Conservation (phyloP, 2,888 invertebrate genomes). For the Himalopsyche kuldschensis region DNA sequence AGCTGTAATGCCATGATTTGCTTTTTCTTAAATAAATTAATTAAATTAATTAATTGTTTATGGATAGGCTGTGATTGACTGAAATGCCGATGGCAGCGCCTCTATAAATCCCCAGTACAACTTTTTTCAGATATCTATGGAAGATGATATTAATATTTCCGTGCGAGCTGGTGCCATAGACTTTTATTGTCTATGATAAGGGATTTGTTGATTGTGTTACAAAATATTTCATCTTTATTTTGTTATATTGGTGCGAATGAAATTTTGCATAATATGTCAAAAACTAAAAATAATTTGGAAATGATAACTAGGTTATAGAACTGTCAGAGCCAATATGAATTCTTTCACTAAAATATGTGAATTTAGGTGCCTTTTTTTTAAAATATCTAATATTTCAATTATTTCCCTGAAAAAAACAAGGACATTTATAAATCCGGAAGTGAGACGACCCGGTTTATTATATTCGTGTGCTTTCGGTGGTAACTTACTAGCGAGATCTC, state of each 20-base stretch:
- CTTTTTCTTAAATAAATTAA: no score
- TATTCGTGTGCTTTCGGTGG: neutral
- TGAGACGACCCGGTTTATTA: constrained; percentile 13
- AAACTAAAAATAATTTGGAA: neutral
- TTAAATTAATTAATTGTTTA: no score
- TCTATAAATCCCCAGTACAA: no score
- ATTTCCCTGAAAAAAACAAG: constrained; percentile 2
- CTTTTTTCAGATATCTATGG: no score
- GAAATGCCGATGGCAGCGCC: no score
- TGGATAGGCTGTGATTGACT: no score
- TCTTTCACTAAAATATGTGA: constrained; percentile 8
- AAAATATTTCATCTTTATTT: neutral
- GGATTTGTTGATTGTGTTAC: no score
- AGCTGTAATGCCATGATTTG: no score
- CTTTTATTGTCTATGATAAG: no score
- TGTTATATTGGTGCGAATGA: neutral
- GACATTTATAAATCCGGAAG: constrained; percentile 13
- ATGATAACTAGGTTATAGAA: neutral
- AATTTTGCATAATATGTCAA: neutral
- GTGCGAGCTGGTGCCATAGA: no score
- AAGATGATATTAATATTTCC: no score
- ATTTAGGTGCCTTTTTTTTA: neutral
- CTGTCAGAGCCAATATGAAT: constrained; percentile 8
- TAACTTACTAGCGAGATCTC: neutral
- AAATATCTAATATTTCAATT: constrained; percentile 7